These are phyloP conservation scores for Cacatua alba DNA, from an alignment of 2,113 vertebrate species.

Conservation along the genomic window DNA sequence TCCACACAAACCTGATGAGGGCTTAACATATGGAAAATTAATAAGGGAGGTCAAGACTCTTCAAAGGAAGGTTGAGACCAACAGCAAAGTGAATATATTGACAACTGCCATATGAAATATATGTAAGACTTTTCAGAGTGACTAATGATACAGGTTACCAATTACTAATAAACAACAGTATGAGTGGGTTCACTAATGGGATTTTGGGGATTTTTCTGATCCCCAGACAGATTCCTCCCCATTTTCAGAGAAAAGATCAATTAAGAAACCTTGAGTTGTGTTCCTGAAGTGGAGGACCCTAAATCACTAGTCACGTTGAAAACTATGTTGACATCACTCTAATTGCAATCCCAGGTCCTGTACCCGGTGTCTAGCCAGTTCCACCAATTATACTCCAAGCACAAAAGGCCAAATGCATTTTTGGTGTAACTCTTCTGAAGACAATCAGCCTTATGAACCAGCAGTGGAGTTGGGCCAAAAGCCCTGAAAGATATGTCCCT, in stretches of 20 bases:
- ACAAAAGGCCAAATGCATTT: slow-evolving; percentile 48
- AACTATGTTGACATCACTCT: not conserved
- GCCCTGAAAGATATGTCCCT: not conserved
- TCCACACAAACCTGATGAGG: not conserved
- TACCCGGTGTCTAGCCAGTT: not conserved
- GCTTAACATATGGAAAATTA: not conserved
- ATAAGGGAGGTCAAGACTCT: not conserved
- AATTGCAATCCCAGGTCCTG: not conserved
- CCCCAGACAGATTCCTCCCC: not conserved
- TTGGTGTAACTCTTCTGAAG: slow-evolving; percentile 30
- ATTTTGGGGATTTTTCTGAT: not conserved
- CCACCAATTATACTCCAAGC: slow-evolving; percentile 50
- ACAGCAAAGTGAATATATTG: not conserved
- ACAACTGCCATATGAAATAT: not conserved
- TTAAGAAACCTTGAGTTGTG: not conserved
- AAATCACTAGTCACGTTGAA: not conserved
- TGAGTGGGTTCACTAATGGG: not conserved
- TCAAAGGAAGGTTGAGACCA: not conserved
- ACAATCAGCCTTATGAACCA: slow-evolving; percentile 39
- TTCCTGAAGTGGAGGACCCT: not conserved
- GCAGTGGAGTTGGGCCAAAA: slow-evolving; percentile 38
- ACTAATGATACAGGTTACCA: not conserved
- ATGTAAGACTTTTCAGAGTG: not conserved
- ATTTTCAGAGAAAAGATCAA: not conserved
- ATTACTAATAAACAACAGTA: not conserved